Conservation (phyloP, 1,140 invertebrate genomes). For the Caenorhabditis brenneri region DNA sequence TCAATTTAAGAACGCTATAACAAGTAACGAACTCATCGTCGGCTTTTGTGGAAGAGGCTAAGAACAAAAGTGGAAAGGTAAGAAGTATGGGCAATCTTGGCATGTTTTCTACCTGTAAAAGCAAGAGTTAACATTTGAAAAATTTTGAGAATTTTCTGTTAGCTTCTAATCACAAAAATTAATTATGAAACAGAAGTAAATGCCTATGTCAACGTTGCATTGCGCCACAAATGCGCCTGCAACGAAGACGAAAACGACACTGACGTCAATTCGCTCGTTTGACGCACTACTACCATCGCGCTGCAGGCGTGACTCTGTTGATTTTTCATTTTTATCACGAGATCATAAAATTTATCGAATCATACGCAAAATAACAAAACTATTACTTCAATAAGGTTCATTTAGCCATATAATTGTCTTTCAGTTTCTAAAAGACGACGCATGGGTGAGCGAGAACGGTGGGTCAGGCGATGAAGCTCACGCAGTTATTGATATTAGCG, state of each 20-base stretch:
- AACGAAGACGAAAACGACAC: not conserved
- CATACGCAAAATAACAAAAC: too few species aligned
- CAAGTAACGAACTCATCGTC: conserved; percentile 80
- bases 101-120: too few species aligned
- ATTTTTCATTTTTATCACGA: not conserved
- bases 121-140: not conserved
- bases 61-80: not conserved
- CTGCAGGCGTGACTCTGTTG: too few species aligned
- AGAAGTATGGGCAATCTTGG: not conserved
- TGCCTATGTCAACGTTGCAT: not conserved
- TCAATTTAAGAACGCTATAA: conserved; percentile 88
- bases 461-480: conserved; percentile 16
- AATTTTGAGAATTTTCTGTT: too few species aligned
- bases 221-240: not conserved
- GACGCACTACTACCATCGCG: not conserved
- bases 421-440: not conserved
- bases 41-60: conserved; percentile 9
- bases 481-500: not conserved
- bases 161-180: too few species aligned
- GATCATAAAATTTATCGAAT: too few species aligned
- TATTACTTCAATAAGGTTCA: too few species aligned
- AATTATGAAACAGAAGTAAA: too few species aligned
- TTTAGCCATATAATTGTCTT: not conserved
- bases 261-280: not conserved
- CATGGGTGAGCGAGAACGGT: conserved; percentile 33